A percentile compares a stretch with the other conserved stretches of the same genome.
Evolutionary conservation across 2,797 vertebrate species (phyloP).

Genomic region (Avahi laniger): DNA sequence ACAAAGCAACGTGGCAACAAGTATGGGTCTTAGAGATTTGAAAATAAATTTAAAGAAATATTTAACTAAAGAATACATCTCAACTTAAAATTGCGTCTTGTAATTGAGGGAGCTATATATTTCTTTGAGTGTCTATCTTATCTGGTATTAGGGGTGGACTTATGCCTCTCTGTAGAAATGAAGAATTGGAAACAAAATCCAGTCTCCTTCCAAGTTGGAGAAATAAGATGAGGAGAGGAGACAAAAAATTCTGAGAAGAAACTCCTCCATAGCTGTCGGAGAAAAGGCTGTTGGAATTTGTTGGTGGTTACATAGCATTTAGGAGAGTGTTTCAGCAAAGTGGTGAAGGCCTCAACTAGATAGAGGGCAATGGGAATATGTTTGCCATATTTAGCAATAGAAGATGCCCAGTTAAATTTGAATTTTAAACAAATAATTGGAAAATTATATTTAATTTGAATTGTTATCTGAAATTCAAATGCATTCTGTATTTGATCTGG

Average conservation of each 20-base stretch:
- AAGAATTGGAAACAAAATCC: background rate
- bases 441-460: background rate
- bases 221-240: background rate
- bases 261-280: background rate
- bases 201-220: background rate
- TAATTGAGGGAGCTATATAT: slow-evolving; percentile 12
- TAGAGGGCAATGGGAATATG: no score
- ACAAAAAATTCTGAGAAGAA: background rate
- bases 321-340: background rate
- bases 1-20: background rate
- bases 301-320: background rate
- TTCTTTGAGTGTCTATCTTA: slow-evolving; percentile 56
- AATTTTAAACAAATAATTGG: background rate
- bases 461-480: background rate
- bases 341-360: background rate
- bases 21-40: background rate
- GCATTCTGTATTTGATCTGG: background rate
- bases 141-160: slow-evolving; percentile 34
- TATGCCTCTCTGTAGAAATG: slow-evolving; percentile 34
- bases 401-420: background rate
- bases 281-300: background rate
- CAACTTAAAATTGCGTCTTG: slow-evolving; percentile 60
- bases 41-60: background rate
- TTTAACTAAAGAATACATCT: slow-evolving; percentile 47
- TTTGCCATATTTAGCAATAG: background rate